phyloP scores from a whole-genome alignment of 2,888 invertebrate genomes.

The Eilema depressum region DNA sequence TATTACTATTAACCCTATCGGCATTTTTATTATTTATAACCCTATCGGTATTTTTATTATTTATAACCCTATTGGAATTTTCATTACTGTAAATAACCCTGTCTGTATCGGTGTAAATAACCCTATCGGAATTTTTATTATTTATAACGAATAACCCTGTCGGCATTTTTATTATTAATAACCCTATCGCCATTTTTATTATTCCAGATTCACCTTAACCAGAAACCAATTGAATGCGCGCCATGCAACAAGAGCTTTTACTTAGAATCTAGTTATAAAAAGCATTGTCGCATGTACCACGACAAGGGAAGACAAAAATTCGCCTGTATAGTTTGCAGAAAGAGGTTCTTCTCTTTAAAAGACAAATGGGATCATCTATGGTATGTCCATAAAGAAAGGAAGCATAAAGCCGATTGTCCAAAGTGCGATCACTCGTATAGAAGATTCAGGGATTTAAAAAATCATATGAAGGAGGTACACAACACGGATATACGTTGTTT shows the following conservation, averaged over 20 bases:
- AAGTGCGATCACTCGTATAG: constrained; percentile 58
- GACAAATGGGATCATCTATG: constrained; percentile 69
- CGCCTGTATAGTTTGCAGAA: constrained; percentile 53
- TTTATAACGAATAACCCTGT: too few relatives aligned
- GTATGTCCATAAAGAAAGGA: constrained; percentile 57
- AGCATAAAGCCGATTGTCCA: constrained; percentile 61
- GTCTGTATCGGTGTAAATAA: too few relatives aligned
- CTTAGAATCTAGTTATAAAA: constrained; percentile 34
- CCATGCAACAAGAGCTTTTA: constrained; percentile 54
- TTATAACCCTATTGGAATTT: too few relatives aligned
- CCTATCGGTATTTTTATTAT: too few relatives aligned
- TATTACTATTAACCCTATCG: too few relatives aligned
- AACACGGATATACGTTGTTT: background rate
- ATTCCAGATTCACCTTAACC: constrained; percentile 52
- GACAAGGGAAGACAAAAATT: background rate
- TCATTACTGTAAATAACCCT: too few relatives aligned
- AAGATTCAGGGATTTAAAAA: constrained; percentile 56
- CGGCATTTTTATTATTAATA: too few relatives aligned
- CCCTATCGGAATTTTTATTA: too few relatives aligned
- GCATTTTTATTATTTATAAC: too few relatives aligned
- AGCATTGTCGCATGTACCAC: constrained; percentile 47
- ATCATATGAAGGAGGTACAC: constrained; percentile 42
- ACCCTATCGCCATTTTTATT: background rate
- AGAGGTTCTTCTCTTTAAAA: constrained; percentile 36
- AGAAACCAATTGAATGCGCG: constrained; percentile 48